Percentiles rank a stretch among this genome's conserved stretches.
Evolutionary conservation across 1,140 invertebrate species (phyloP).

Genomic region (Lordiphosa stackelbergi): DNA sequence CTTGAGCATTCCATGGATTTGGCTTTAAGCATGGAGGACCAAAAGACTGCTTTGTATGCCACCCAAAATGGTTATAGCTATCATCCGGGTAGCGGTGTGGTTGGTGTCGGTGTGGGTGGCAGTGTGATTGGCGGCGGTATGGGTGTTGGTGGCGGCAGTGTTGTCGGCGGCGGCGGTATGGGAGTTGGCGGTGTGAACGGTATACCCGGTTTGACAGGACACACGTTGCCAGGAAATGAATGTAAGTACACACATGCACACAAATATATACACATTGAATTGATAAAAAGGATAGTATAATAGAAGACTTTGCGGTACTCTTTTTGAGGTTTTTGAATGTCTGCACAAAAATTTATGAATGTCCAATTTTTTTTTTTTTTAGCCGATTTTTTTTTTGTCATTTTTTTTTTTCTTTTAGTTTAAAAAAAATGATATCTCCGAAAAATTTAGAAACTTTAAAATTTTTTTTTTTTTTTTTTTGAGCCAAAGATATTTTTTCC

Average conservation of each 20-base stretch:
- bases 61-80: constrained; percentile 91
- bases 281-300: too few relatives aligned
- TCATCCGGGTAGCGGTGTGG: constrained; percentile 80
- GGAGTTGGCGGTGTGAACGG: constrained; percentile 71
- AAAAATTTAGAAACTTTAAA: too few relatives aligned
- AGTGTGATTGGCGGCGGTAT: constrained; percentile 66
- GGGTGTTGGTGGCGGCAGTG: constrained; percentile 70
- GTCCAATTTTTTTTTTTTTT: too few relatives aligned
- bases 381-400: too few relatives aligned
- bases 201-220: constrained; percentile 68
- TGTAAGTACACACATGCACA: constrained; percentile 80
- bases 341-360: too few relatives aligned
- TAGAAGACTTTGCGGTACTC: too few relatives aligned
- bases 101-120: constrained; percentile 58
- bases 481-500: too few relatives aligned
- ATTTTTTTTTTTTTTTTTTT: too few relatives aligned
- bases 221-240: constrained; percentile 84
- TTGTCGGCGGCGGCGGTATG: constrained; percentile 69
- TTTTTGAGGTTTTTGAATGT: too few relatives aligned
- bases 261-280: constrained; percentile 9
- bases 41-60: constrained; percentile 87
- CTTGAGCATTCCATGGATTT: constrained; percentile 91
- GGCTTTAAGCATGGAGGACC: constrained; percentile 87
- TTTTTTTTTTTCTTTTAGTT: too few relatives aligned
- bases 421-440: too few relatives aligned